These are phyloP conservation scores for Malurus alboscapulatus DNA, from an alignment of 2,113 vertebrate species.

Conservation along the genomic window DNA sequence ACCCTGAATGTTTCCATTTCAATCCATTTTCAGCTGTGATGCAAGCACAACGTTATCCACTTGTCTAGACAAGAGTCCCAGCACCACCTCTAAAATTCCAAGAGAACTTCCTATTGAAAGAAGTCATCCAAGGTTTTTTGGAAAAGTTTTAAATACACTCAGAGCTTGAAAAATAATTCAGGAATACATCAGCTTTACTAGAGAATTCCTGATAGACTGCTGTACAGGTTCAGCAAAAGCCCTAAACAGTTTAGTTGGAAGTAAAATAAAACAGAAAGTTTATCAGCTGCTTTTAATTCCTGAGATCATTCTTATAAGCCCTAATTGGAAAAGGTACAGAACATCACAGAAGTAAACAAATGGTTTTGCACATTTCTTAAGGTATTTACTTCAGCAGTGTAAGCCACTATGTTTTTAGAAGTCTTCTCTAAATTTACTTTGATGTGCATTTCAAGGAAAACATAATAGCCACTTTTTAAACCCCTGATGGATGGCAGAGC, in stretches of 20 bases:
- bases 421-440: not conserved
- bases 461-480: fast-evolving
- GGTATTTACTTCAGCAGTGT: not conserved
- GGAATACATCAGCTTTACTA: not conserved
- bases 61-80: not conserved
- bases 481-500: not conserved
- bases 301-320: not conserved
- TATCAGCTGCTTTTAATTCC: not conserved
- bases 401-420: not conserved
- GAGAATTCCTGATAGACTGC: not conserved
- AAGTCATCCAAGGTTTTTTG: not conserved
- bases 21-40: not conserved
- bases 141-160: not conserved
- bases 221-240: not conserved
- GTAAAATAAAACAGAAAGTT: not conserved
- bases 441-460: not conserved
- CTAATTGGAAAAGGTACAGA: not conserved
- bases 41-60: not conserved
- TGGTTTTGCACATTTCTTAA: not conserved
- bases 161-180: not conserved
- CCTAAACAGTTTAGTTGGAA: not conserved
- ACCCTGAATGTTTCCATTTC: not conserved
- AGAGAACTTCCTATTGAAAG: not conserved
- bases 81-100: not conserved
- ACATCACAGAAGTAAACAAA: not conserved